Evolutionary conservation across 1,140 invertebrate species (phyloP), one percentile per base, ranked within the genome.

Genomic region (Neotoxoptera formosana): DNA sequence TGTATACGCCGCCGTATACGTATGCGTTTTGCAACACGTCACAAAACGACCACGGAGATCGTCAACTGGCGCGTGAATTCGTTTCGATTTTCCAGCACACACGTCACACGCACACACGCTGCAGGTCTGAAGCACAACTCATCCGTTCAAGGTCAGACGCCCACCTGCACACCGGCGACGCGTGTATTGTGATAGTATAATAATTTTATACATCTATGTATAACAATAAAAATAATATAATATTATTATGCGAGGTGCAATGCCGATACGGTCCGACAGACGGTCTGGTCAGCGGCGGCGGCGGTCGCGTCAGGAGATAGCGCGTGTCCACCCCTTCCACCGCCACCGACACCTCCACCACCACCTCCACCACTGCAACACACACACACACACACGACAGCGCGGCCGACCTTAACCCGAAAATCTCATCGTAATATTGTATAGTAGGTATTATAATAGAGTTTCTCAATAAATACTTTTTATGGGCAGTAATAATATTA

Each of bases 131-230:
- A 76, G 34, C 36, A 83, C 34, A 83, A 83, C 76, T 83, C 34
- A 83, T 83, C 34, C 76, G 76, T 83, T 36, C 76, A 83, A 83
- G 76, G 76, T 83, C 76, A 83, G 20, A 83, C 76, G 76, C 76
- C 76, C 34, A 83, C 76, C 60, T 41, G 41, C 41, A 76, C 60
- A 76, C 60, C n/a, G 60, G n/a, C 60, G 30, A 76, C 60, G 30
- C 30, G 60, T 76, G 60, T 76, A 76, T 76, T 76, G n/a, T 76
- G 60, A 76, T 76, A 41, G 41, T 4, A n/a, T n/a, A n/a, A n/a
- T 76, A 76, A 76, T 14, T 76, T n/a, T 76, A 76, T 76, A 76
- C 60, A n/a, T 76, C 17, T 53, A 21, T 53, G 41, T 7, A 53
- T 53, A 53, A 20, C n/a, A n/a, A 30, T 67, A 67, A 2, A 41